A percentile compares a stretch with the other conserved stretches of the same genome.
These are phyloP conservation scores for Diarsia dahlii DNA, from an alignment of 2,888 invertebrate genomes.

Conservation along the genomic window DNA sequence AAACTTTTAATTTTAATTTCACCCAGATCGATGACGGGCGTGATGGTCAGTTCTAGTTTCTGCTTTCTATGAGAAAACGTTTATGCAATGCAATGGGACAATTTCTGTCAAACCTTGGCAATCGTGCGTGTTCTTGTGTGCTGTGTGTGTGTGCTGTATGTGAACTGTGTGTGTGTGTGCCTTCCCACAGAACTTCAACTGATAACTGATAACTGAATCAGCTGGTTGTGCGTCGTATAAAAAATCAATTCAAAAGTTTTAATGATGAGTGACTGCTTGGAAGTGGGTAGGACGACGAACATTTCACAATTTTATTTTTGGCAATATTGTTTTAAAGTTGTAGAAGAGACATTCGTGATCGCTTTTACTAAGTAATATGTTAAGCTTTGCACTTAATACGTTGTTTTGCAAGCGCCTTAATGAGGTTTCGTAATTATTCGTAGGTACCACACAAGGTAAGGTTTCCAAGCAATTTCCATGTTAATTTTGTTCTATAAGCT, in stretches of 20 bases:
- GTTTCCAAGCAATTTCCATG: constrained; percentile 1
- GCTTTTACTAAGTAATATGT: background rate
- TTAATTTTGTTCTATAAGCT: constrained; percentile 25
- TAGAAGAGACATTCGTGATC: background rate
- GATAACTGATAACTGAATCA: no score
- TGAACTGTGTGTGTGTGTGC: no score
- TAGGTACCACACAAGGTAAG: background rate
- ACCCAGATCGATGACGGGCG: no score
- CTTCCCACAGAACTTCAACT: background rate
- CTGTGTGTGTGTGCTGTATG: no score
- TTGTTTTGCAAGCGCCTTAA: background rate
- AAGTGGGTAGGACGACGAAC: background rate
- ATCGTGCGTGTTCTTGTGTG: no score
- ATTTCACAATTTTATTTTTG: background rate
- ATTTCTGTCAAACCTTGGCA: no score
- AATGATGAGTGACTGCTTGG: background rate
- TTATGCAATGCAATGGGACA: no score
- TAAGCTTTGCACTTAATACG: background rate
- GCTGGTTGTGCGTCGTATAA: background rate
- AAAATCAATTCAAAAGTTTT: background rate
- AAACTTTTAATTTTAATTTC: no score
- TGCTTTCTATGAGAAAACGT: no score
- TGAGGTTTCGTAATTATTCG: constrained; percentile 15
- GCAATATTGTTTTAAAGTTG: constrained; percentile 5
- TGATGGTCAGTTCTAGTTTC: background rate